Evolutionary conservation across 1,140 invertebrate genomes (phyloP).

Genomic region (Oscheius sp.): DNA sequence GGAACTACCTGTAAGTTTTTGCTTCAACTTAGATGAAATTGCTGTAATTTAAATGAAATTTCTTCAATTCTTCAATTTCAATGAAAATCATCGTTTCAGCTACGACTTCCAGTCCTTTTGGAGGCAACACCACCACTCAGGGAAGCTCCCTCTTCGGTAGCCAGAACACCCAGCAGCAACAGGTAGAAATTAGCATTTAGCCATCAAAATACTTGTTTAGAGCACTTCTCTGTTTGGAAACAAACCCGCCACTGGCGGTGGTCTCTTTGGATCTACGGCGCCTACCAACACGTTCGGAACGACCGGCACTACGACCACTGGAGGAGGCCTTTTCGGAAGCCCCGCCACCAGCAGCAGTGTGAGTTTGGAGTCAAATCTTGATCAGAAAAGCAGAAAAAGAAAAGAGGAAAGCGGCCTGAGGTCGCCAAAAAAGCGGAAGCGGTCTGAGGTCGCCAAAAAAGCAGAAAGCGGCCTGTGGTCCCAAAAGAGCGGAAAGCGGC

Average conservation of each 20-base stretch:
- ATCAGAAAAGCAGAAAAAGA: no score
- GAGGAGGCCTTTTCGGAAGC: neutral
- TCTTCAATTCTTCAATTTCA: no score
- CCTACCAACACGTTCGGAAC: neutral
- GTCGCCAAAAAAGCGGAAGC: no score
- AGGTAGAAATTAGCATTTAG: neutral
- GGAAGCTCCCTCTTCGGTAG: conserved; percentile 13
- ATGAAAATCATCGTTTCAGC: conserved; percentile 4
- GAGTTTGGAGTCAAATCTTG: no score
- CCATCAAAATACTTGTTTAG: conserved; percentile 1
- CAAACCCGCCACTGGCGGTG: conserved; percentile 12
- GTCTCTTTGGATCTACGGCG: neutral
- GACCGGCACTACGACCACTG: neutral
- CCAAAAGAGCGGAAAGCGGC: no score
- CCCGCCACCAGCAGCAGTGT: no score
- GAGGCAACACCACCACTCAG: neutral
- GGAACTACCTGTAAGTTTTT: neutral
- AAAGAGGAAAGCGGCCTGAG: no score
- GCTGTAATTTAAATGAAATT: neutral
- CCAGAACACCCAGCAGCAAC: neutral
- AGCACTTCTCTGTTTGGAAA: neutral
- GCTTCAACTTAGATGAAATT: no score
- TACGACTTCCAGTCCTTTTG: conserved; percentile 23
- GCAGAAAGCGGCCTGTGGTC: no score
- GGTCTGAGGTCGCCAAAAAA: no score